A percentile compares a stretch with the other conserved stretches of the same genome.
These are phyloP conservation scores for Netelia melanura DNA, from an alignment of 2,888 invertebrate species.

Conservation along the genomic window DNA sequence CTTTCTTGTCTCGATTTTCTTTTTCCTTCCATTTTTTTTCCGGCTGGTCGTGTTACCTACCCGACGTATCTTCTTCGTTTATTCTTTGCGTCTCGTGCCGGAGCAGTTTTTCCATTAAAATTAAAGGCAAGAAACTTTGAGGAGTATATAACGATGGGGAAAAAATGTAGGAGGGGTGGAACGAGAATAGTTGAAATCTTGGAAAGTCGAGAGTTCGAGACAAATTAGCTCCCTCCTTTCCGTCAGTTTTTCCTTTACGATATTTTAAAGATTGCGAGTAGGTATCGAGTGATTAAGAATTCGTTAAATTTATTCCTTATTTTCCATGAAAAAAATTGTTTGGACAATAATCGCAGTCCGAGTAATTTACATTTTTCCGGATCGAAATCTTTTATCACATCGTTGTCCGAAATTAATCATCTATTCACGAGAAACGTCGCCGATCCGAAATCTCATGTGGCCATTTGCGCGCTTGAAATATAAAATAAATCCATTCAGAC, in stretches of 20 bases:
- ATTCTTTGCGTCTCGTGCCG: conserved; percentile 39
- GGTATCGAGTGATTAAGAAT: too few species aligned
- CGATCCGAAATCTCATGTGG: too few species aligned
- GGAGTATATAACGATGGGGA: not conserved
- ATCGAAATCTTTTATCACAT: too few species aligned
- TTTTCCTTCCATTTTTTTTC: not conserved
- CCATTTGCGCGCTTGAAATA: not conserved
- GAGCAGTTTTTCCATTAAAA: conserved; percentile 62
- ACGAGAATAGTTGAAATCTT: not conserved
- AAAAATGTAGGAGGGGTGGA: not conserved
- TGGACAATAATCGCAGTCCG: too few species aligned
- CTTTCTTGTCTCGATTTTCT: conserved; percentile 8
- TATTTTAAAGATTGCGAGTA: too few species aligned
- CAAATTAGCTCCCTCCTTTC: too few species aligned
- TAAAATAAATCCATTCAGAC: not conserved
- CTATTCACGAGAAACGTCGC: too few species aligned
- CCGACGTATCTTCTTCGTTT: not conserved
- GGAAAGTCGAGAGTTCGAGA: not conserved
- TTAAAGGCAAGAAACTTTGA: conserved; percentile 15
- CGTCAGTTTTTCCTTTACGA: too few species aligned
- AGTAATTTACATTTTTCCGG: too few species aligned
- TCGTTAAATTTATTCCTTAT: too few species aligned
- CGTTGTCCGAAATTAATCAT: too few species aligned
- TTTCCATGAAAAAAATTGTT: too few species aligned
- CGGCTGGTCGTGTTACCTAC: not conserved